phyloP scores from a whole-genome alignment of 2,888 invertebrate genomes.

The Xylocampa areola region DNA sequence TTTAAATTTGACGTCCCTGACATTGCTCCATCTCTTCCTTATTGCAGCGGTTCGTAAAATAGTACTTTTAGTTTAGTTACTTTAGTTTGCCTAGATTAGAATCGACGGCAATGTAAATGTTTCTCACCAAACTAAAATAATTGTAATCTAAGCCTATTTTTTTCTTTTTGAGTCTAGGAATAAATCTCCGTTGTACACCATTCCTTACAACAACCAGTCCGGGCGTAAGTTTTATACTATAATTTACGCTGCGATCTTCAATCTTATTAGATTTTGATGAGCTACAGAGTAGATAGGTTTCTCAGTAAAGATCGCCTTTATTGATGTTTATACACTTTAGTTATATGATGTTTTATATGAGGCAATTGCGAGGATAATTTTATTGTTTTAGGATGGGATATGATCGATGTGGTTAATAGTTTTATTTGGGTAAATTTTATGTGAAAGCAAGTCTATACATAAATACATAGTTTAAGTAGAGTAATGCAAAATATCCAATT shows the following conservation, averaged over 20 bases:
- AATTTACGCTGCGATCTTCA: constrained; percentile 59
- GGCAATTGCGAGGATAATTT: not conserved
- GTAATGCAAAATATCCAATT: not conserved
- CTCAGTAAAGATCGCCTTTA: constrained; percentile 31
- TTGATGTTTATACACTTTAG: constrained; percentile 8
- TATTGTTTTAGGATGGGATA: constrained; percentile 3
- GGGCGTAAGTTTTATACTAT: constrained; percentile 58
- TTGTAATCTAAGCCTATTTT: too few species aligned
- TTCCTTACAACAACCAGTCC: constrained; percentile 37
- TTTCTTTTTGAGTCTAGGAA: not conserved
- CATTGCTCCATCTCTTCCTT: too few species aligned
- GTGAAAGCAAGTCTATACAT: too few species aligned
- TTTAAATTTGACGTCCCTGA: too few species aligned
- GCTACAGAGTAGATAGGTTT: constrained; percentile 26
- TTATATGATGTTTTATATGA: not conserved
- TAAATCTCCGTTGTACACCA: constrained; percentile 24
- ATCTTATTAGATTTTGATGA: constrained; percentile 64
- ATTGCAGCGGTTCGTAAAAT: too few species aligned
- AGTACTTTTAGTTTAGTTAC: too few species aligned
- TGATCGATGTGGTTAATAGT: too few species aligned
- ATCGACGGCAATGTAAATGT: too few species aligned
- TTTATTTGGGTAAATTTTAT: too few species aligned
- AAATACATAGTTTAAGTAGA: too few species aligned
- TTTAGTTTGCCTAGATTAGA: too few species aligned
- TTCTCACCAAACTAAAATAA: too few species aligned